These are phyloP conservation scores for Phytoseiulus persimilis DNA, from an alignment of 2,888 invertebrate genomes.

Conservation along the genomic window DNA sequence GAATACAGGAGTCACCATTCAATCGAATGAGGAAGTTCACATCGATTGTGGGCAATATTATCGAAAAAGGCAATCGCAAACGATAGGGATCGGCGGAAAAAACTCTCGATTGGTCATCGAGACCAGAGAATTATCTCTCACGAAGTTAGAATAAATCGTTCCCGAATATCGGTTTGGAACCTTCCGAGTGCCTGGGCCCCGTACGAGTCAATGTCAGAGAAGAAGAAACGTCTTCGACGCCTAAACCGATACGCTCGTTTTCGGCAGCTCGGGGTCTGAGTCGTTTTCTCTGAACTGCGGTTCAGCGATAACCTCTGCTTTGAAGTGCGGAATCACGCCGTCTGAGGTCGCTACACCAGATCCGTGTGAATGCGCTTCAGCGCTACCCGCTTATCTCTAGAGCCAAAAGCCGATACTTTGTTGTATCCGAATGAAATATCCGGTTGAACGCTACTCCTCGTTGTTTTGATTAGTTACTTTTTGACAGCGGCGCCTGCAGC, in stretches of 20 bases:
- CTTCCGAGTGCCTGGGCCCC: too few relatives aligned
- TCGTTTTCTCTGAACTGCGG: neutral
- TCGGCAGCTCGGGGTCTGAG: neutral
- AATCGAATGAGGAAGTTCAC: too few relatives aligned
- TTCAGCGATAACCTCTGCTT: neutral
- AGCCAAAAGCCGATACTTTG: neutral
- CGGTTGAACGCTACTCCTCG: neutral
- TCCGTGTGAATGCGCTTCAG: neutral
- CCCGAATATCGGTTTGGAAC: too few relatives aligned
- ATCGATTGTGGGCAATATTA: too few relatives aligned
- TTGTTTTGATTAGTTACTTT: neutral
- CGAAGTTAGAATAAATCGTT: too few relatives aligned
- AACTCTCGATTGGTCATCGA: too few relatives aligned
- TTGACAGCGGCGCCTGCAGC: neutral
- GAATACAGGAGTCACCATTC: too few relatives aligned
- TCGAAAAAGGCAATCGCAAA: too few relatives aligned
- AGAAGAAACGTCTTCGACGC: neutral
- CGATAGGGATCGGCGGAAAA: too few relatives aligned
- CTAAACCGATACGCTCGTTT: neutral
- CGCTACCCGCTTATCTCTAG: neutral
- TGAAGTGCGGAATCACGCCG: neutral
- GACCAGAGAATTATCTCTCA: too few relatives aligned
- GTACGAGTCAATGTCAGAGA: neutral
- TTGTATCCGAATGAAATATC: neutral
- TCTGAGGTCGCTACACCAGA: neutral